A percentile compares a stretch with the other conserved stretches of the same genome.
Evolutionary conservation across 2,888 invertebrate species (phyloP).

Genomic region (Polietes domitor): DNA sequence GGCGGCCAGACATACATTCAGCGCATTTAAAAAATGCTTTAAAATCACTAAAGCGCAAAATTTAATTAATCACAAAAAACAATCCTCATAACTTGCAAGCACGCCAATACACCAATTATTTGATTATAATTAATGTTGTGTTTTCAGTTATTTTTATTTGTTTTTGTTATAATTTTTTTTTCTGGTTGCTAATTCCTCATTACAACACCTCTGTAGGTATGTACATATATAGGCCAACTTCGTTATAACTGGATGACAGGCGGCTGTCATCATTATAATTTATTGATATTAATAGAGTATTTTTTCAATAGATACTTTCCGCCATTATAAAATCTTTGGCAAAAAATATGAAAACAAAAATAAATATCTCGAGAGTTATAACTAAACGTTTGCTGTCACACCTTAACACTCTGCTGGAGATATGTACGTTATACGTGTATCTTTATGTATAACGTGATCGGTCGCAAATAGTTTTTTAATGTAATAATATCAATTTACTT

Average conservation of each 20-base stretch:
- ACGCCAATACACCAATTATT: slow-evolving; percentile 20
- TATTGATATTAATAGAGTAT: neutral
- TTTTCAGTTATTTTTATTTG: neutral
- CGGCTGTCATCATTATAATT: slow-evolving; percentile 21
- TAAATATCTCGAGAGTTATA: neutral
- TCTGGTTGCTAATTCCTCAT: neutral
- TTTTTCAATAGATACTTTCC: neutral
- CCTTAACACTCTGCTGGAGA: neutral
- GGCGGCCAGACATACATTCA: too few species aligned
- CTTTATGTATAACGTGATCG: too few species aligned
- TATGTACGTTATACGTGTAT: too few species aligned
- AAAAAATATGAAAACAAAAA: neutral
- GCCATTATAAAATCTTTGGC: neutral
- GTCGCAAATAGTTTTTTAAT: neutral
- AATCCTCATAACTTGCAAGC: neutral
- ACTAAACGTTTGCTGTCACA: neutral
- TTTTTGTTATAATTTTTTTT: neutral
- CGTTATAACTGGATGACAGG: slow-evolving; percentile 1
- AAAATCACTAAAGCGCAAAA: neutral
- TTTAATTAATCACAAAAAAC: slow-evolving; percentile 4
- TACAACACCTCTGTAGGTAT: neutral
- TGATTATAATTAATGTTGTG: slow-evolving; percentile 14
- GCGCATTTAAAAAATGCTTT: neutral
- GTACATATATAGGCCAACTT: slow-evolving; percentile 15
- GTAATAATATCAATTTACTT: neutral